Percentiles rank a stretch among this genome's conserved stretches.
Conservation (phyloP, 2,888 invertebrate genomes). For the Petrolisthes manimaculis region DNA sequence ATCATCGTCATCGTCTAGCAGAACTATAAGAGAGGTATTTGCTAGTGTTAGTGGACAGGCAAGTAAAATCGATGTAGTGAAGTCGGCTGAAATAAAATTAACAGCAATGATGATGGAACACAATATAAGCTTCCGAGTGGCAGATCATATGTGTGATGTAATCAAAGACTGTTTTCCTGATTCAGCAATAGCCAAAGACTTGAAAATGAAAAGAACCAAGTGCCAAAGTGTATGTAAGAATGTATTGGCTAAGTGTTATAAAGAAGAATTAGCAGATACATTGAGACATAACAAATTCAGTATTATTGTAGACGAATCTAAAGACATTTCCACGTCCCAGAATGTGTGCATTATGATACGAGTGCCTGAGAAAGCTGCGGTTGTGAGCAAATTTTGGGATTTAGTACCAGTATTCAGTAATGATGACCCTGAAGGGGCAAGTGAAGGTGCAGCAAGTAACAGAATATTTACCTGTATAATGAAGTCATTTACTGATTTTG, state of each 20-base stretch:
- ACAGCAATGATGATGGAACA: slow-evolving; percentile 25
- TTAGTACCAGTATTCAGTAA: slow-evolving; percentile 17
- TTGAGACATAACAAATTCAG: slow-evolving; percentile 10
- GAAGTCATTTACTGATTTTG: slow-evolving; percentile 10
- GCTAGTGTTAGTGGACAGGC: slow-evolving; percentile 7
- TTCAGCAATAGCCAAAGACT: slow-evolving; percentile 11
- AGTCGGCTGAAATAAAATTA: slow-evolving; percentile 15
- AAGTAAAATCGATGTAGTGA: slow-evolving; percentile 27
- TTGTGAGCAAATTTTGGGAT: slow-evolving; percentile 13
- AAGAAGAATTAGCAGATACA: slow-evolving; percentile 10
- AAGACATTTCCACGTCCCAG: slow-evolving; percentile 16
- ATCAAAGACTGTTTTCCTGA: slow-evolving; percentile 30
- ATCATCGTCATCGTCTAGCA: neutral
- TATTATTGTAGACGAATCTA: slow-evolving; percentile 22
- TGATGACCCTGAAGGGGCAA: slow-evolving; percentile 6
- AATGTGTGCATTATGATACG: slow-evolving; percentile 8
- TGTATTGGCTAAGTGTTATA: neutral
- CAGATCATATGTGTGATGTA: slow-evolving; percentile 26
- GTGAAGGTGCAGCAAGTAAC: slow-evolving; percentile 6
- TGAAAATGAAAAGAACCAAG: slow-evolving; percentile 25
- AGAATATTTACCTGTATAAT: neutral
- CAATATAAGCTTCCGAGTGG: slow-evolving; percentile 6
- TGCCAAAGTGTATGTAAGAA: slow-evolving; percentile 20
- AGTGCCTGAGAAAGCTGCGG: slow-evolving; percentile 4
- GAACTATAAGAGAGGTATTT: slow-evolving; percentile 10